Evolutionary conservation across 2,797 vertebrate genomes (phyloP), one percentile per base, ranked within the genome.

Genomic region (Vultur gryphus): DNA sequence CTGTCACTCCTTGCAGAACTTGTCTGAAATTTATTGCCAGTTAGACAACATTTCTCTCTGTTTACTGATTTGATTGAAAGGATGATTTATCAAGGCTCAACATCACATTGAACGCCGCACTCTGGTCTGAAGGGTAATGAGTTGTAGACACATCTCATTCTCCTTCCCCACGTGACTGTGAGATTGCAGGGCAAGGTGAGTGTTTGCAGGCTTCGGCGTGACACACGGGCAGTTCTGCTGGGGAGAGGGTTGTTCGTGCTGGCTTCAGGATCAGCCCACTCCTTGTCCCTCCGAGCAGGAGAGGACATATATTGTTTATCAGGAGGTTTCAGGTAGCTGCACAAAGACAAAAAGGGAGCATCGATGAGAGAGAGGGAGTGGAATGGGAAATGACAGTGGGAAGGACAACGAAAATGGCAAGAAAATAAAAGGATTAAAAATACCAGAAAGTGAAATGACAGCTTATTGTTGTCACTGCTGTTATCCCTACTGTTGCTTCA

Each of bases 21-120:
- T 62, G 41, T 59, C 88, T 91, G 89, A 80, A 85, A 95, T 96
- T 88, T 94, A 93, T 93, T 94, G 87, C 89, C 75, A 33, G 92
- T 91, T 97, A 93, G 83, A 65, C 83, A 76, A 73, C 76, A 70
- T 84, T 80, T 72, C 89, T 80, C 54, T 91, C 90, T 86, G 90
- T 93, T 87, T 93, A 94, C 96, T 93, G 92, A 91, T 95, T 96
- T 95, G 85, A 94, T 96, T 90, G 91, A 96, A 91, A 84, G 87
- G 82, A 86, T 83, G 83, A 96, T 81, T 86, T 90, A 76, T 94
- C 84, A 84, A 85, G 67, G 52, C 55, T 94, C 66, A 46, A 54
- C 83, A 72, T 29, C 54, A 4, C 78, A 12, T 8, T 26, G 89
- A 91, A 76, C 0, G 10, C 59, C 59, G 81, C 84, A n/a, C 85